Conservation (phyloP, 2,888 invertebrate species). For the Stegophylla sp. region DNA sequence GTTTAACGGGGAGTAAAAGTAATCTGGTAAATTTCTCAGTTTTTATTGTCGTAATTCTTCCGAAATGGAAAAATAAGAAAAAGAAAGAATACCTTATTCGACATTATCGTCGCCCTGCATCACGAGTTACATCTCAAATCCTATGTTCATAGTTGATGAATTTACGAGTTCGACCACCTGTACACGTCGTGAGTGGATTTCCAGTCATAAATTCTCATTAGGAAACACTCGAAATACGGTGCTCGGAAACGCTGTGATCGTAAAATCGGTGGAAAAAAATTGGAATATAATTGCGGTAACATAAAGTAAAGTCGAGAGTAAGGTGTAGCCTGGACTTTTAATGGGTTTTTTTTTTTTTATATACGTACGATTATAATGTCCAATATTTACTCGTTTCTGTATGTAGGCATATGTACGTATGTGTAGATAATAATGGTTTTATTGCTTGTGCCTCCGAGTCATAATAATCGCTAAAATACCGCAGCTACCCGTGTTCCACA, state of each 20-base stretch:
- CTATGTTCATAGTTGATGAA: slow-evolving; percentile 40
- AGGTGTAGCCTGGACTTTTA: slow-evolving; percentile 42
- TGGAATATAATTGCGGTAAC: slow-evolving; percentile 7
- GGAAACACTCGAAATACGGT: slow-evolving; percentile 13
- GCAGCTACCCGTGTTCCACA: slow-evolving; percentile 17
- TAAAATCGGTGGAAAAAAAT: slow-evolving; percentile 22
- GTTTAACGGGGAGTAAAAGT: slow-evolving; percentile 20
- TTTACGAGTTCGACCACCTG: slow-evolving; percentile 29
- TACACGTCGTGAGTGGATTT: slow-evolving; percentile 7
- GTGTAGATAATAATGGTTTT: slow-evolving; percentile 47
- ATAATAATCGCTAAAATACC: slow-evolving; percentile 34
- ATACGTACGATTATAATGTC: slow-evolving; percentile 5
- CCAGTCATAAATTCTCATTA: slow-evolving; percentile 13
- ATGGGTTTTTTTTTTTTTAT: slow-evolving; percentile 24
- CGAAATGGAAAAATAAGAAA: not conserved
- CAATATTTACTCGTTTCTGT: slow-evolving; percentile 28
- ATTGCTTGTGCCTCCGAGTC: slow-evolving; percentile 37
- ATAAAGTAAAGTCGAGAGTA: slow-evolving; percentile 37
- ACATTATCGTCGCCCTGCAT: not conserved
- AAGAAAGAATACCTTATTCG: not conserved
- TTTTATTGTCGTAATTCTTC: not conserved
- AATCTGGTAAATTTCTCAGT: slow-evolving; percentile 23
- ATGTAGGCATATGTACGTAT: no score
- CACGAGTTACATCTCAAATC: not conserved
- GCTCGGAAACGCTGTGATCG: not conserved